Conservation (phyloP, 2,113 vertebrate genomes). For the Picathartes gymnocephalus region DNA sequence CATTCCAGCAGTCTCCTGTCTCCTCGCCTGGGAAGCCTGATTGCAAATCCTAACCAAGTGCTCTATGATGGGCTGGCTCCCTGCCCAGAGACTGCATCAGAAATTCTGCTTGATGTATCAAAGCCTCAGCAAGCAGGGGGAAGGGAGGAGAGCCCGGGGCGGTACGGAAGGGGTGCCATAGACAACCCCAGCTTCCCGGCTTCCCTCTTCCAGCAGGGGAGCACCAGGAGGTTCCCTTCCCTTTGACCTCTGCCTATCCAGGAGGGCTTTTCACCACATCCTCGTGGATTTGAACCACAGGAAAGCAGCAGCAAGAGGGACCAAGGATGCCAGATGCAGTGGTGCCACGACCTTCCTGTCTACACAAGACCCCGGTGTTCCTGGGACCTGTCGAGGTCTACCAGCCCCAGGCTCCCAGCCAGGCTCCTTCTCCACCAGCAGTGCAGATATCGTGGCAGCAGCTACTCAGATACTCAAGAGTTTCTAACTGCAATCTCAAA, state of each 20-base stretch:
- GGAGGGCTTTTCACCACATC: background rate
- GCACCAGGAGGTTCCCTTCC: background rate
- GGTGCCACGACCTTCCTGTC: background rate
- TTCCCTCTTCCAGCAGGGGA: background rate
- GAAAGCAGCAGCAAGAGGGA: background rate
- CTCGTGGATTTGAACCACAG: background rate
- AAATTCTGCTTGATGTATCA: constrained; percentile 4
- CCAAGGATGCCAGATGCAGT: background rate
- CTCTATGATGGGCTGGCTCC: background rate
- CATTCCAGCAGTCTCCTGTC: background rate
- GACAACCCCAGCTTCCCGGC: background rate
- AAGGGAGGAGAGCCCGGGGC: background rate
- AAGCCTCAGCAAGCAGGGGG: background rate
- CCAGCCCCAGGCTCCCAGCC: background rate
- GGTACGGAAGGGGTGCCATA: background rate
- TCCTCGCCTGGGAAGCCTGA: constrained; percentile 1
- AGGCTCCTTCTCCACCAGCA: background rate
- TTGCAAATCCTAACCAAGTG: constrained; percentile 25
- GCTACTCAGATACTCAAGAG: accelerated
- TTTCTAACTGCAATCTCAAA: background rate
- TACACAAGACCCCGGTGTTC: background rate
- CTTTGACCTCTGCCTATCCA: background rate
- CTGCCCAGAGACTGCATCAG: constrained; percentile 50
- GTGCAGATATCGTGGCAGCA: background rate
- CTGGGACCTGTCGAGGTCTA: background rate